Conservation (phyloP, 2,888 invertebrate species). For the Pyrrhia umbra region DNA sequence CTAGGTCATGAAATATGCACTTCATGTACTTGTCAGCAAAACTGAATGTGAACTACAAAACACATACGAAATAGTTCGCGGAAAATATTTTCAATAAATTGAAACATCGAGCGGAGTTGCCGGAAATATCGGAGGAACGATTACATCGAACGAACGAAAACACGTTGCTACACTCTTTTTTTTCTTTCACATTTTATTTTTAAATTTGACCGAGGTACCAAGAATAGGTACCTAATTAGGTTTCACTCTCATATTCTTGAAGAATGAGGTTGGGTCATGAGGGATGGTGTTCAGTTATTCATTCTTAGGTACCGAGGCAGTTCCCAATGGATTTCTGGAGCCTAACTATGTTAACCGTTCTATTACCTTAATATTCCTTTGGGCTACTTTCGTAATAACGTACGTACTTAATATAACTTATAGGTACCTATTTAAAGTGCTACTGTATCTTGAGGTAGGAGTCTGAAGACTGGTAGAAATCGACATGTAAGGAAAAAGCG, state of each 20-base stretch:
- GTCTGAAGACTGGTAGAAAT: no score
- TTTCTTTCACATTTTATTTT: constrained; percentile 13
- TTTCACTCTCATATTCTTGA: constrained; percentile 30
- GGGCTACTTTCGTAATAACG: background rate
- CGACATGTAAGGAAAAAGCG: no score
- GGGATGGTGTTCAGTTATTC: constrained; percentile 49
- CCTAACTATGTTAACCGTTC: constrained; percentile 21
- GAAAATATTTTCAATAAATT: constrained; percentile 57
- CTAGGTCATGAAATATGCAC: constrained; percentile 13
- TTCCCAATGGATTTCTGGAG: constrained; percentile 43
- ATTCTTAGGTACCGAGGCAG: constrained; percentile 8
- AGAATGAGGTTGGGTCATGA: constrained; percentile 23
- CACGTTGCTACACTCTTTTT: constrained; percentile 15
- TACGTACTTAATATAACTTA: background rate
- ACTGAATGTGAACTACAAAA: constrained; percentile 26
- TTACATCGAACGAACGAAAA: constrained; percentile 41
- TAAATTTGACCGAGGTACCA: constrained; percentile 10
- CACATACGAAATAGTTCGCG: constrained; percentile 50
- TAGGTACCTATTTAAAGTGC: background rate
- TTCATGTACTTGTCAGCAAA: constrained; percentile 40
- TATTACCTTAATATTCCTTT: constrained; percentile 31
- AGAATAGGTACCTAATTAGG: constrained; percentile 25
- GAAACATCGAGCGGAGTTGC: constrained; percentile 41
- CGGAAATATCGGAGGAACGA: constrained; percentile 59
- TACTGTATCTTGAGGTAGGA: background rate